Percentiles rank a stretch among this genome's conserved stretches.
phyloP scores from a whole-genome alignment of 2,113 vertebrate species.

The Notarius quadriscutis region DNA sequence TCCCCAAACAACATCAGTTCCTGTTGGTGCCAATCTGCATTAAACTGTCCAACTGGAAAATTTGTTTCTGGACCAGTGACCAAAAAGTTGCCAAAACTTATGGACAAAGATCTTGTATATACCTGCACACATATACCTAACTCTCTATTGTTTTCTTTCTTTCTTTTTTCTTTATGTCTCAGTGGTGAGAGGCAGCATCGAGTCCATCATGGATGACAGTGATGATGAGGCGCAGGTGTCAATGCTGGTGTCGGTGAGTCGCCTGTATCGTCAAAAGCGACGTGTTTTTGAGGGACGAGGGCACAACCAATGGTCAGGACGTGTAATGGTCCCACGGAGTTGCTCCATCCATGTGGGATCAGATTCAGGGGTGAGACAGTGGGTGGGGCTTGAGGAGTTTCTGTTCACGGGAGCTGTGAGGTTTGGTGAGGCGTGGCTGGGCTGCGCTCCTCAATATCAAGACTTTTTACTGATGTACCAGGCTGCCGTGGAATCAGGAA shows the following conservation, averaged over 20 bases:
- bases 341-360: conserved; percentile 75
- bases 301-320: conserved; percentile 83
- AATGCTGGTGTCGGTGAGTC: conserved; percentile 71
- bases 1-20: neutral
- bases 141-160: conserved; percentile 5
- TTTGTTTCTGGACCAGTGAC: neutral
- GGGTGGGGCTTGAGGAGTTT: conserved; percentile 79
- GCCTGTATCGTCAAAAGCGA: conserved; percentile 87
- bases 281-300: conserved; percentile 76
- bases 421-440: conserved; percentile 88
- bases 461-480: conserved; percentile 87
- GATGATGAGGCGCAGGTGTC: conserved; percentile 61
- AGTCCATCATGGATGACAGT: conserved; percentile 57
- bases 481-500: conserved; percentile 75
- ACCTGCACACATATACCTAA: too few species aligned
- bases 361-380: conserved; percentile 11
- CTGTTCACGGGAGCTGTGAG: conserved; percentile 88
- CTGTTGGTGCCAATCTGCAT: neutral
- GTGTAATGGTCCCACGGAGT: conserved; percentile 71
- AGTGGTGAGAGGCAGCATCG: conserved; percentile 85
- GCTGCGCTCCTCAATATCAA: conserved; percentile 85
- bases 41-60: neutral
- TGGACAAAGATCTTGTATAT: neutral
- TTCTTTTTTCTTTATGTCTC: conserved; percentile 23
- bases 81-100: neutral